These are phyloP conservation scores for Cremastinae sp. DNA, from an alignment of 2,888 invertebrate genomes.

Conservation along the genomic window DNA sequence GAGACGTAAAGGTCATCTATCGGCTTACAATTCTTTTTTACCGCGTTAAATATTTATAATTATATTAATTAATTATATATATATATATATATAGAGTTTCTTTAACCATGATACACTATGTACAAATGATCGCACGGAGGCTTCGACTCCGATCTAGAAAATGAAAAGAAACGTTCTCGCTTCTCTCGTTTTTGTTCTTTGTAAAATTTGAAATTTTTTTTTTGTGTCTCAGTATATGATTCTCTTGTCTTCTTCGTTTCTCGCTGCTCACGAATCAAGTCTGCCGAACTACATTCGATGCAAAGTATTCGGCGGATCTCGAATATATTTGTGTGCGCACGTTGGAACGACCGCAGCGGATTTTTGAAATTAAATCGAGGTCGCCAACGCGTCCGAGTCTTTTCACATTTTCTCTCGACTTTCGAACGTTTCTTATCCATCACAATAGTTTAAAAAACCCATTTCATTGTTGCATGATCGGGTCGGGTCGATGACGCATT, in stretches of 20 bases:
- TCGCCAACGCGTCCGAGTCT: too few relatives aligned
- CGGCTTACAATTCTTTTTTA: conserved; percentile 65
- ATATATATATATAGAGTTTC: conserved; percentile 61
- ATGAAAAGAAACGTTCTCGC: conserved; percentile 46
- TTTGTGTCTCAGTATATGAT: conserved; percentile 6
- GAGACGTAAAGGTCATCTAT: conserved; percentile 52
- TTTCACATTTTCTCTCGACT: conserved; percentile 8
- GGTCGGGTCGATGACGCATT: background rate
- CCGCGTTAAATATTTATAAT: conserved; percentile 73
- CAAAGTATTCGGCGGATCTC: conserved; percentile 68
- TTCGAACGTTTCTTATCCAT: conserved; percentile 9
- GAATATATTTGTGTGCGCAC: conserved; percentile 68
- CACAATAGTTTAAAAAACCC: background rate
- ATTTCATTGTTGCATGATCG: too few relatives aligned
- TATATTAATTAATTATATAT: conserved; percentile 71
- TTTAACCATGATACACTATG: conserved; percentile 77
- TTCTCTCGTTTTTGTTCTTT: conserved; percentile 18
- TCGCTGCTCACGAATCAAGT: too few relatives aligned
- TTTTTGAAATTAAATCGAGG: too few relatives aligned
- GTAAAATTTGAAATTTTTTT: conserved; percentile 15
- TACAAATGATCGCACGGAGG: conserved; percentile 75
- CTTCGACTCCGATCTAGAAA: conserved; percentile 66
- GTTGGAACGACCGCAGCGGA: too few relatives aligned
- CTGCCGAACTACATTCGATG: conserved; percentile 68
- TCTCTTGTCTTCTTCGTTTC: too few relatives aligned